Conservation (phyloP, 2,888 invertebrate species). For the Scelioninae gen. 1 region DNA sequence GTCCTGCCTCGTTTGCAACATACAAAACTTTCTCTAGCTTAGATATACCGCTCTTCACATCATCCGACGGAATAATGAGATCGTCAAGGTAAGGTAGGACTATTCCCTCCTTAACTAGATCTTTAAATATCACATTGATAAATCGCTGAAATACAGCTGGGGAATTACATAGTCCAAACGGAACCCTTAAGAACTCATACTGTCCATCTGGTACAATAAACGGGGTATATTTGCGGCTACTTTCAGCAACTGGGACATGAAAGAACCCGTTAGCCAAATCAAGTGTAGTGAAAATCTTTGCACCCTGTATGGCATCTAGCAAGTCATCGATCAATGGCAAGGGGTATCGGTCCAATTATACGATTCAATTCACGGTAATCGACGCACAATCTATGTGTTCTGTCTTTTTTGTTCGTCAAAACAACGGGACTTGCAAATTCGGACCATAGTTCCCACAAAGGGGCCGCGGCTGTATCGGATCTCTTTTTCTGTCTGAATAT, state of each 20-base stretch:
- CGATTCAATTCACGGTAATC: not conserved
- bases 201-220: constrained; percentile 34
- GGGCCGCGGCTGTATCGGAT: too few relatives aligned
- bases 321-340: constrained; percentile 36
- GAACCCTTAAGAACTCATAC: constrained; percentile 18
- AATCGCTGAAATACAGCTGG: constrained; percentile 5
- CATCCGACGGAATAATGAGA: constrained; percentile 12
- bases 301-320: constrained; percentile 24
- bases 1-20: constrained; percentile 11
- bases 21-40: constrained; percentile 7
- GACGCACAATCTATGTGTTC: not conserved
- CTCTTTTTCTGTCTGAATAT: too few relatives aligned
- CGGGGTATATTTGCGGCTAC: not conserved
- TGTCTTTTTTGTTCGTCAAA: not conserved
- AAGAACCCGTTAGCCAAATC: constrained; percentile 34
- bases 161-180: constrained; percentile 32
- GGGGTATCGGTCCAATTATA: constrained; percentile 3
- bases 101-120: constrained; percentile 7
- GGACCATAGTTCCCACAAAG: too few relatives aligned
- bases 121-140: constrained; percentile 14
- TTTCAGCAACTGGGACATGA: constrained; percentile 33
- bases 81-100: constrained; percentile 8
- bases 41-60: not conserved
- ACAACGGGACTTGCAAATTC: constrained; percentile 3
- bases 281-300: constrained; percentile 13